Conservation (phyloP, 37 sponge, comb jelly and placozoan species). For the Petrosia ficiformis region DNA sequence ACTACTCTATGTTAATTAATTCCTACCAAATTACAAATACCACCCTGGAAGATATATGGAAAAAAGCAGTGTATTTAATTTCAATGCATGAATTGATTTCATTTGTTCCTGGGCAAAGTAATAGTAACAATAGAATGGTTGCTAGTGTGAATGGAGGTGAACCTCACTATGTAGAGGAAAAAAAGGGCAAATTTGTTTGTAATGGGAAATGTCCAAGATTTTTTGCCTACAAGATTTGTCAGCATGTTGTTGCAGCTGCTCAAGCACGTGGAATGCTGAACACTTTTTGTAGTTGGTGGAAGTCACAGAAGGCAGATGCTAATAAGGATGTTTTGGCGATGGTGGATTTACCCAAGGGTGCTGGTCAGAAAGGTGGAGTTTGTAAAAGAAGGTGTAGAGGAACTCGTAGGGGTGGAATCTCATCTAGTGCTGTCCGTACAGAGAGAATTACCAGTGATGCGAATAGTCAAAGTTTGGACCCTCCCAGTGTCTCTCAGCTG, state of each 20-base stretch:
- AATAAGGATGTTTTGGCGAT: conserved; percentile 16
- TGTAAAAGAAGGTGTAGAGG: too few species aligned
- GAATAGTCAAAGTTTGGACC: too few species aligned
- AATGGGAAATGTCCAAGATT: conserved; percentile 23
- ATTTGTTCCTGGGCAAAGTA: conserved; percentile 25
- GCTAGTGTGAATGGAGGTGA: conserved; percentile 12
- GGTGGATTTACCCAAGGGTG: conserved; percentile 22
- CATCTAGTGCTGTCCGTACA: too few species aligned
- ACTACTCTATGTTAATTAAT: too few species aligned
- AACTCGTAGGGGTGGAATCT: too few species aligned
- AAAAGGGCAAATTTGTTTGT: conserved; percentile 14
- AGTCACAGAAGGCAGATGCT: not conserved
- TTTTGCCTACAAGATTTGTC: conserved; percentile 18
- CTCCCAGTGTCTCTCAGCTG: too few species aligned
- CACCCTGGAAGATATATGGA: conserved; percentile 14
- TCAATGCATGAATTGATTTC: not conserved
- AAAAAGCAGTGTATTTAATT: conserved; percentile 8
- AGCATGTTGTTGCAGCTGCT: conserved; percentile 34
- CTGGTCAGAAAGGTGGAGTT: conserved; percentile 39
- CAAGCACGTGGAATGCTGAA: conserved; percentile 6
- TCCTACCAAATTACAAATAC: conserved; percentile 12
- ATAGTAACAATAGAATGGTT: conserved; percentile 15
- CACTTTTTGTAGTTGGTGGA: conserved; percentile 20
- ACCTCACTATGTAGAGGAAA: not conserved
- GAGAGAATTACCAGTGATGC: too few species aligned